Percentiles rank a stretch among this genome's conserved stretches.
Evolutionary conservation across 2,888 invertebrate species (phyloP).

Genomic region (Xanthorhoe spadicearia): DNA sequence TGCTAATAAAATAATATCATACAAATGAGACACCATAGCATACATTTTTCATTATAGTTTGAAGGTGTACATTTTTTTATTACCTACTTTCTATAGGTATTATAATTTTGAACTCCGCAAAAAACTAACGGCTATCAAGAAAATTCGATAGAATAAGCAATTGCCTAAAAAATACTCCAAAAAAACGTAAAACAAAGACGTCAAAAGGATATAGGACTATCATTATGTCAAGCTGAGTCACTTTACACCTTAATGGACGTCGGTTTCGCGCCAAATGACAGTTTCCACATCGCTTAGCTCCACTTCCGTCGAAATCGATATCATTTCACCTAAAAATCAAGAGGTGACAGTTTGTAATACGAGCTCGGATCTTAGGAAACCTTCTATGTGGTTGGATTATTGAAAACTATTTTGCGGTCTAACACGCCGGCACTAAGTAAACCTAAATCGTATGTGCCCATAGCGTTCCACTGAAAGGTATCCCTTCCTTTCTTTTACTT

Average conservation of each 20-base stretch:
- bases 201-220: slow-evolving; percentile 51
- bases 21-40: too few species aligned
- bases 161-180: slow-evolving; percentile 21
- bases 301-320: slow-evolving; percentile 81
- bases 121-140: background rate
- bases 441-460: background rate
- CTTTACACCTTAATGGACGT: slow-evolving; percentile 77
- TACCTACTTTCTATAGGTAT: too few species aligned
- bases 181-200: slow-evolving; percentile 47
- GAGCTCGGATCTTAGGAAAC: slow-evolving; percentile 44
- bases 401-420: background rate
- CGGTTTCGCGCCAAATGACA: slow-evolving; percentile 73
- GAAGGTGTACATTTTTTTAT: too few species aligned
- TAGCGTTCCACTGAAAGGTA: too few species aligned
- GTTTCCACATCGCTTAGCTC: slow-evolving; percentile 78
- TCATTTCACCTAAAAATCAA: slow-evolving; percentile 75
- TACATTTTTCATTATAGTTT: too few species aligned
- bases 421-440: too few species aligned
- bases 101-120: background rate
- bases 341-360: slow-evolving; percentile 51
- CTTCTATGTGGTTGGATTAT: slow-evolving; percentile 37
- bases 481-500: background rate
- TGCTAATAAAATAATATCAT: too few species aligned
- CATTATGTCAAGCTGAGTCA: slow-evolving; percentile 69
- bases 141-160: background rate